Conservation (phyloP, 2,888 invertebrate species). For the Eubasilissa splendida region DNA sequence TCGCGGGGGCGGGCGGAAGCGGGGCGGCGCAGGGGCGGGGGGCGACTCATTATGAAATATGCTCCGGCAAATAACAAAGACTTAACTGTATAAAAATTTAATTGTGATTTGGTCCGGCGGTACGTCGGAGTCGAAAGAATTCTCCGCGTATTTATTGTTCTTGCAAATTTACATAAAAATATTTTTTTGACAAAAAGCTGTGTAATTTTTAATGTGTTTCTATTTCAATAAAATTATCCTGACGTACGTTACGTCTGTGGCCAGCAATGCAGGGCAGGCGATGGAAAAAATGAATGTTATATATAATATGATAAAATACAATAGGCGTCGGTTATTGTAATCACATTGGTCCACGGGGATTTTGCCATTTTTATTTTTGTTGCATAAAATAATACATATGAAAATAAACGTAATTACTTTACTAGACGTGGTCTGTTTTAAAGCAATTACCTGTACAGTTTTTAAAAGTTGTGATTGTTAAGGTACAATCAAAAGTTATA, state of each 20-base stretch:
- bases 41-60: conserved; percentile 56
- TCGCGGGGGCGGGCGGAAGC: conserved; percentile 48
- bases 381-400: too few species aligned
- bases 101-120: conserved; percentile 42
- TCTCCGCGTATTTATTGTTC: conserved; percentile 24
- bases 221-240: conserved; percentile 20
- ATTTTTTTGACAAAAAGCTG: neutral
- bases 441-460: too few species aligned
- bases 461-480: too few species aligned
- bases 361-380: too few species aligned
- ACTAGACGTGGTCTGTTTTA: too few species aligned
- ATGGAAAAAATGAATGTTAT: too few species aligned
- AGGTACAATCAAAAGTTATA: too few species aligned
- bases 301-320: too few species aligned
- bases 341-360: too few species aligned
- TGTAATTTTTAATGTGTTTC: conserved; percentile 33
- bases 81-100: conserved; percentile 52
- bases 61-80: conserved; percentile 53
- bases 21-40: conserved; percentile 24
- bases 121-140: conserved; percentile 26
- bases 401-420: too few species aligned
- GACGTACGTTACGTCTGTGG: conserved; percentile 58
- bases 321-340: too few species aligned
- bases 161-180: conserved; percentile 63
- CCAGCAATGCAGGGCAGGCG: too few species aligned